These are phyloP conservation scores for Cyphomyrus plagiostoma DNA, from an alignment of 2,113 vertebrate species.

Conservation along the genomic window DNA sequence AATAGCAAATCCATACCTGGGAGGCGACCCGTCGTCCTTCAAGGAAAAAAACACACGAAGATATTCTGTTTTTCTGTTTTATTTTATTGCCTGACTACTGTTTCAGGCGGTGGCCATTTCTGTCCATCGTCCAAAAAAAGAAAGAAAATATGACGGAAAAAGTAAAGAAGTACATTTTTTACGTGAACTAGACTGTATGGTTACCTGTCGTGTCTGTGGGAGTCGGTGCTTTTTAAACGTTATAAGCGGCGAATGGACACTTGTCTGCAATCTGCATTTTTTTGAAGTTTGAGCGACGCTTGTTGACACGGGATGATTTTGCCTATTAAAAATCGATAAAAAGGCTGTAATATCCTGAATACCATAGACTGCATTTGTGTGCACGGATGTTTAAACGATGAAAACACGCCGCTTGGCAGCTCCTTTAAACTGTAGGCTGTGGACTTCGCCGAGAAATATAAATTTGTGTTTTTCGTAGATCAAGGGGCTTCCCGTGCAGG, in stretches of 20 bases:
- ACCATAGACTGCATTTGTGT: constrained; percentile 20
- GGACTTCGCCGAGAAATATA: constrained; percentile 36
- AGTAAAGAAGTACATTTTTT: constrained; percentile 41
- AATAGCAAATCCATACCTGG: constrained; percentile 31
- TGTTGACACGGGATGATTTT: background rate
- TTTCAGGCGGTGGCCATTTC: constrained; percentile 35
- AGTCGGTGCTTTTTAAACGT: background rate
- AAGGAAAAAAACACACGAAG: background rate
- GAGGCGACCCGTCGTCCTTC: constrained; percentile 34
- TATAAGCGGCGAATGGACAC: background rate
- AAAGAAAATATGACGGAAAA: constrained; percentile 32
- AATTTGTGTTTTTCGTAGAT: constrained; percentile 34
- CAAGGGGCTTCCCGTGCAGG: constrained; percentile 37
- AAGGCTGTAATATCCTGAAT: background rate
- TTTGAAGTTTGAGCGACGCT: constrained; percentile 5
- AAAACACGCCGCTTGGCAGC: constrained; percentile 30
- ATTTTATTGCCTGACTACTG: constrained; percentile 36
- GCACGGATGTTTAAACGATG: constrained; percentile 34
- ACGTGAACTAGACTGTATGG: constrained; percentile 20
- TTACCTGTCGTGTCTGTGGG: background rate
- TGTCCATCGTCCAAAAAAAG: constrained; percentile 38
- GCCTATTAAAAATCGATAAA: background rate
- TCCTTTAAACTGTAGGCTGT: constrained; percentile 48
- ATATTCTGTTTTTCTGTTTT: constrained; percentile 19
- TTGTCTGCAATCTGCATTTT: background rate